Conservation (phyloP, 2,113 vertebrate genomes). For the Kobus ellipsiprymnus region DNA sequence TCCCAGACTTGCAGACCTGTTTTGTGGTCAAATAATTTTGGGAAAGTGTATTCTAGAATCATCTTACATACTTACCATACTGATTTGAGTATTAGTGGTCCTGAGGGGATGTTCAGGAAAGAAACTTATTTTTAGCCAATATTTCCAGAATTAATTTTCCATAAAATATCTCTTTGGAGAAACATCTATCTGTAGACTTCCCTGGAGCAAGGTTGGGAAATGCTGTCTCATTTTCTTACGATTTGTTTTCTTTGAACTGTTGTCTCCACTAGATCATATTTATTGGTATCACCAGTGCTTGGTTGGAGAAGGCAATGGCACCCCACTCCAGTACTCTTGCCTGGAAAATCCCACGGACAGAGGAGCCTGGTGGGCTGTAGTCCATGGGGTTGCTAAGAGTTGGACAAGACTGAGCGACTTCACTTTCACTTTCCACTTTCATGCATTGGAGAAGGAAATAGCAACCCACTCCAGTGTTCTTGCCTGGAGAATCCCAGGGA, state of each 20-base stretch:
- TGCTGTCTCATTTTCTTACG: neutral
- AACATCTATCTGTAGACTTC: slow-evolving; percentile 11
- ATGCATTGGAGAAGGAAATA: too few species aligned
- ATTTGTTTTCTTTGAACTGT: neutral
- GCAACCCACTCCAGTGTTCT: too few species aligned
- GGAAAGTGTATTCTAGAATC: neutral
- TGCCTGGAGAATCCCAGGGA: too few species aligned
- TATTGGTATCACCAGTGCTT: neutral
- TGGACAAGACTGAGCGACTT: neutral
- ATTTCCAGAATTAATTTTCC: slow-evolving; percentile 14
- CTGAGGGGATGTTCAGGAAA: neutral
- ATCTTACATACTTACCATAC: neutral
- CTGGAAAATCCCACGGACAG: too few species aligned
- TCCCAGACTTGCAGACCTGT: neutral
- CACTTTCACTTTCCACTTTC: neutral
- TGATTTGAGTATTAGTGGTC: neutral
- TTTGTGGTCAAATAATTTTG: neutral
- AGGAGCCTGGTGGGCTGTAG: too few species aligned
- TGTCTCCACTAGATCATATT: neutral
- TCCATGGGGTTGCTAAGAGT: too few species aligned
- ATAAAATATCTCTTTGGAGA: slow-evolving; percentile 33
- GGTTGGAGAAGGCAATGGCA: neutral
- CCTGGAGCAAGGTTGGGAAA: slow-evolving; percentile 1
- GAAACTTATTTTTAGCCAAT: neutral
- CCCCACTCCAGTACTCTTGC: too few species aligned